Base-by-base conservation (phyloP, 2,888 invertebrate genomes). In the Campoletis raptor region DNA sequence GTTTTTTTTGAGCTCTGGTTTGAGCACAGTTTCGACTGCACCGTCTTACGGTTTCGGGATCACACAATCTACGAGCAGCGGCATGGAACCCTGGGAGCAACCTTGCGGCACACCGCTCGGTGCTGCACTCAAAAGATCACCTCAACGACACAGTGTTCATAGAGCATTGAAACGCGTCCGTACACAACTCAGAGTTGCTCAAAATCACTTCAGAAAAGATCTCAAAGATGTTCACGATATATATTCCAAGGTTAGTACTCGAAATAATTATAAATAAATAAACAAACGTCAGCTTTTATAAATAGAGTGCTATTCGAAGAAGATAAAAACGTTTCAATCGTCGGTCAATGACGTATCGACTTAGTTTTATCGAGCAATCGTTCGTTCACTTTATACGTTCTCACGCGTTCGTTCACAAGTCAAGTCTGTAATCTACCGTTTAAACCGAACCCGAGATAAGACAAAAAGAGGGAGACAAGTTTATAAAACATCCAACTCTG, bases 131-230 rank as follows among this genome's bases (percentile, higher is more conserved):
- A 91, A 91, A 81, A 91, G 89, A 72, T 88, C 90, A 72, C 90
- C 92, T 2, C 93, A 93, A 72, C 87, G 93, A 52, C 93, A 93
- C 91, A 92, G 91, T 77, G 92, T 92, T 10, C 94, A 94, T 87
- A 89, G 92, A 40, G 91, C 92, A 3, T 89, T 94, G 24, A 93
- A 93, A 86, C 89, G 91, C 80, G 94, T 94, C 45, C 91, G 93
- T 42, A 94, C 93, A 3, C 94, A 94, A 89, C 90, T 95, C 52
- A 90, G 92, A 74, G 91, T 94, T 57, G 94, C 94, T 3, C 92
- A 93, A 79, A 92, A 92, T 73, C 94, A 94, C 88, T 94, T 94
- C 88, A 91, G 91, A 72, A 92, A 92, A 85, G 91, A 93, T 82
- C 91, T 92, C 87, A 92, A 91, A 80, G 93, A 93, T 83, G 92